Evolutionary conservation across 1,140 invertebrate species (phyloP), one percentile per base, ranked within the genome.

Genomic region (Neodiprion fabricii): DNA sequence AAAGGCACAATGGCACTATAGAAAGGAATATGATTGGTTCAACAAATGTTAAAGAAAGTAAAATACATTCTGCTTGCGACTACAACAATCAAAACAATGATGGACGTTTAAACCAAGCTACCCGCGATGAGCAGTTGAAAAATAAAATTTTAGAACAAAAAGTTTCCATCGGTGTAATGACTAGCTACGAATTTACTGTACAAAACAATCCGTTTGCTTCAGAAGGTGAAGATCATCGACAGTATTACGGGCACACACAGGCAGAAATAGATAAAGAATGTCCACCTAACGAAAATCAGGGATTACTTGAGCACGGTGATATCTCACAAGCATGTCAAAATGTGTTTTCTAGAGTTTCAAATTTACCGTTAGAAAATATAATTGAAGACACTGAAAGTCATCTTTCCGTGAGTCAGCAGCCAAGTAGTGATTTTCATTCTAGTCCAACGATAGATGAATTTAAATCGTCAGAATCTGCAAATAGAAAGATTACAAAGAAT

Each of bases 151-250:
- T 87, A 72, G 88, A 89, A 73, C 88, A 90, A 48, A 92, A 93
- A 79, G 91, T 93, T 77, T 92, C 92, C 1, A 92, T 93, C 76
- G 92, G 92, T 75, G 91, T 93, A 10, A 93, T 92, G 91, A 93
- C 92, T 4, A 93, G 92, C 84, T 92, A 93, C 85, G 92, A 93
- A 85, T 89, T 93, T 75, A 91, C 90, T 3, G 85, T 92, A n/a
- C 85, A 89, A 72, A 88, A 89, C 67, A 87, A 80, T 78, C 85
- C 83, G 47, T 81, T 83, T 61, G 40, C 80, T 9, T 0, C 78
- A 0, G 83, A 85, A 1, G 68, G 72, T 10, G 84, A 84, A 10
- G 73, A 89, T 87, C 75, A 89, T 84, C 67, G 90, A 81, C 77
- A 84, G 83, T 53, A 88, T 82, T 9, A 87, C 89, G 78, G 87